phyloP scores from a whole-genome alignment of 2,797 vertebrate species.

The Clarias pachynema region DNA sequence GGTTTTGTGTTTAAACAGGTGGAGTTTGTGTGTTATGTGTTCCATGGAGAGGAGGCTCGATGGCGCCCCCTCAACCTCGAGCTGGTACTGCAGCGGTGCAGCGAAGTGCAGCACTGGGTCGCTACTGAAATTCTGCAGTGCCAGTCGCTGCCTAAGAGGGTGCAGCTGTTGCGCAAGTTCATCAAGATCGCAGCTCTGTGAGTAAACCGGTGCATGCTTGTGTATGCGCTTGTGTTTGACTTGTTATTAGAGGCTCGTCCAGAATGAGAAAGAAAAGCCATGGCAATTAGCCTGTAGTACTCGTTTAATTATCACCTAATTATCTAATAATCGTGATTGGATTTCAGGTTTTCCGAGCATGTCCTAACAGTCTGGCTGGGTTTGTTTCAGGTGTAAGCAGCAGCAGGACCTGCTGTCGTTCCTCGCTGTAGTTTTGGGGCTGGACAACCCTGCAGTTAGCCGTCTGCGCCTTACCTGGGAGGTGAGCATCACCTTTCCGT shows the following conservation, averaged over 20 bases:
- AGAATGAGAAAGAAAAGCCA: background rate
- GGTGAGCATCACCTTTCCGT: constrained; percentile 69
- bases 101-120: constrained; percentile 95
- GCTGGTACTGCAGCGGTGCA: constrained; percentile 93
- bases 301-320: constrained; percentile 4
- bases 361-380: constrained; percentile 12
- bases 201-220: constrained; percentile 60
- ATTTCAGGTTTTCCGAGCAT: constrained; percentile 12
- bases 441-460: constrained; percentile 90
- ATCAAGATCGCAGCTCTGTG: constrained; percentile 95
- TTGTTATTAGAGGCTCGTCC: background rate
- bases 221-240: constrained; percentile 38
- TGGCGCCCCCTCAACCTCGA: constrained; percentile 94
- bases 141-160: constrained; percentile 85
- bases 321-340: constrained; percentile 5
- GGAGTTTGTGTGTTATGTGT: constrained; percentile 96
- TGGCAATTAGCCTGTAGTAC: background rate
- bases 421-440: constrained; percentile 88
- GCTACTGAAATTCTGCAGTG: constrained; percentile 94
- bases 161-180: constrained; percentile 94
- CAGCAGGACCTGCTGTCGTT: constrained; percentile 95
- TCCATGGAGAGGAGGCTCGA: constrained; percentile 90
- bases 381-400: constrained; percentile 86
- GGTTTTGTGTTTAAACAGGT: constrained; percentile 73
- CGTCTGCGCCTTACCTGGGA: constrained; percentile 94